Base-by-base conservation (phyloP, 1,140 invertebrate species). In the Thalassaphorura encarpata region DNA sequence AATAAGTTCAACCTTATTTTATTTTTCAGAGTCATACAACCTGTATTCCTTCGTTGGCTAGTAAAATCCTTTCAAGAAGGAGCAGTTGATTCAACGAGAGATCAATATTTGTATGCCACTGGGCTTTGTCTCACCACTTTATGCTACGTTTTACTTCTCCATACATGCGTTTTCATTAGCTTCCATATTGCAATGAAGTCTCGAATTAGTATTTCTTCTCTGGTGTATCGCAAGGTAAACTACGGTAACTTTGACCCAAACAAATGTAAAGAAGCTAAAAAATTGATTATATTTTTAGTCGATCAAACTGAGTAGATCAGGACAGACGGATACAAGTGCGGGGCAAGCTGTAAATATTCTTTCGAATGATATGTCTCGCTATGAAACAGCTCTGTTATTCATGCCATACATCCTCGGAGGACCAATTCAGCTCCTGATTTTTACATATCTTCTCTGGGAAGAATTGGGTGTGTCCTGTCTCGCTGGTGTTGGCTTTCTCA, bases 181-280 rank as follows among this genome's bases (percentile, higher is more conserved):
- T 79, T 80, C 53, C 76, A 80, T 61, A 70, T 77, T 40, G 80
- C 79, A 2, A 79, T 80, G 69, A 75, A 73, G 67, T 73, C 80
- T 13, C 70, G 79, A 49, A 75, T 77, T 1, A 80, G 80, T 0
- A 71, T 77, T 3, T 83, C 81, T 53, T 81, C 81, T 2, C 64
- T 84, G n/a, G 73, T 84, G 29, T 84, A 83, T 63, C 71, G 81
- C 63, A 84, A 83, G 8, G 19, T 27, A 23, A n/a, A 45, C 48
- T 18, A 15, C 40, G 1, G 11, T 24, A 3, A 18, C n/a, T 36
- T 33, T 43, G 3, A 27, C n/a, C 43, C 21, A 11, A 39, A 23
- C 13, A 18, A 8, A 26, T 23, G 18, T 45, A 24, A 24, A 6
- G 18, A 42, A 19, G 31, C 50, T 40, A 42, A 31, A 23, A 6